phyloP scores from a whole-genome alignment of 1,140 invertebrate species.

The Diuraphis noxia region DNA sequence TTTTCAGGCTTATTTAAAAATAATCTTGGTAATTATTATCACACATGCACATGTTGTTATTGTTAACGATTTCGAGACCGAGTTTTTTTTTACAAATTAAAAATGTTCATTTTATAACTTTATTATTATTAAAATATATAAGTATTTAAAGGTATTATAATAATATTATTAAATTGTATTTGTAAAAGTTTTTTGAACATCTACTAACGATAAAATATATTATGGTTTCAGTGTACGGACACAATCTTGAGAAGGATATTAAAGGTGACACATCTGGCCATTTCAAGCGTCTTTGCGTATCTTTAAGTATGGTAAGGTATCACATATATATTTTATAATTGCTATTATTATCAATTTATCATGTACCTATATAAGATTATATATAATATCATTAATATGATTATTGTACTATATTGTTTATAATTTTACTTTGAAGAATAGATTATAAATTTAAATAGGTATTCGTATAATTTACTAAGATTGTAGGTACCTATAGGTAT shows the following conservation, averaged over 20 bases:
- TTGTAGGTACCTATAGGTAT: neutral
- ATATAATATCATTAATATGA: neutral
- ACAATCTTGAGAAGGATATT: constrained; percentile 82
- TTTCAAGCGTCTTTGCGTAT: constrained; percentile 88
- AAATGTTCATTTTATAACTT: neutral
- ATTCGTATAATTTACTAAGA: neutral
- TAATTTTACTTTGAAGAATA: neutral
- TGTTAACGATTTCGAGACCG: neutral
- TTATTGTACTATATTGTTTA: neutral
- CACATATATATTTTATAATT: neutral
- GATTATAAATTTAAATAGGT: neutral
- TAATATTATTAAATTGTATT: neutral
- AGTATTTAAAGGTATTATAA: neutral
- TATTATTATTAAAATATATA: neutral
- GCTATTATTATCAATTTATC: neutral
- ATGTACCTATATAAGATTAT: neutral
- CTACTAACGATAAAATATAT: neutral
- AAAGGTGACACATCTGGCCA: constrained; percentile 92
- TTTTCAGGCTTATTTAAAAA: neutral
- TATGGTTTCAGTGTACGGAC: constrained; percentile 76
- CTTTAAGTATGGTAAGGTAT: constrained; percentile 62
- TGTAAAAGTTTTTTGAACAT: neutral
- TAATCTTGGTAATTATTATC: neutral
- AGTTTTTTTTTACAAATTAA: neutral
- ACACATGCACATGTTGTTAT: neutral